Evolutionary conservation across 1,140 invertebrate species (phyloP).

Genomic region (Aphidius gifuensis): DNA sequence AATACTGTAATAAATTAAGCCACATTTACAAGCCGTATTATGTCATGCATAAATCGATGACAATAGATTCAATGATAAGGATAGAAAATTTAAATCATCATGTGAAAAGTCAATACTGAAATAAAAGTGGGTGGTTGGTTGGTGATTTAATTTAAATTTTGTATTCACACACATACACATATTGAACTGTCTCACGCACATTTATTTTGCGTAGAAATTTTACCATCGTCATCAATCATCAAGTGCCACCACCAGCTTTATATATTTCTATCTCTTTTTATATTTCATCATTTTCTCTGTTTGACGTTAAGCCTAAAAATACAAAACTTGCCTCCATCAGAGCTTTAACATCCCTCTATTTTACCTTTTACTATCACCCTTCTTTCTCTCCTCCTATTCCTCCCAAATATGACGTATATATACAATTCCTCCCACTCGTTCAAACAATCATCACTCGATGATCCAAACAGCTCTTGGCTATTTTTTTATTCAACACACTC

Average conservation of each 20-base stretch:
- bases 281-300: too few relatives aligned
- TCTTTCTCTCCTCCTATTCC: neutral
- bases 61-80: too few relatives aligned
- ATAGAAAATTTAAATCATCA: too few relatives aligned
- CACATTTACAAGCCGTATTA: too few relatives aligned
- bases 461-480: neutral
- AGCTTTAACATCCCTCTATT: constrained; percentile 17
- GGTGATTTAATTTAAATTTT: neutral
- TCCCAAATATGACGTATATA: neutral
- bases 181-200: constrained; percentile 2
- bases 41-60: too few relatives aligned
- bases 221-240: constrained; percentile 51
- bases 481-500: neutral
- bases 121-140: neutral
- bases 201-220: constrained; percentile 8
- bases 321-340: constrained; percentile 17
- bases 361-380: constrained; percentile 20
- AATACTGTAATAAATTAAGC: too few relatives aligned
- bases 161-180: constrained; percentile 9
- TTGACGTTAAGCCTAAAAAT: constrained; percentile 43
- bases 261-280: too few relatives aligned
- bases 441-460: constrained; percentile 20
- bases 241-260: constrained; percentile 44
- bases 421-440: neutral
- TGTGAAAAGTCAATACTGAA: too few relatives aligned